Evolutionary conservation across 2,797 vertebrate genomes (phyloP).

Genomic region (Xyrichtys novacula): DNA sequence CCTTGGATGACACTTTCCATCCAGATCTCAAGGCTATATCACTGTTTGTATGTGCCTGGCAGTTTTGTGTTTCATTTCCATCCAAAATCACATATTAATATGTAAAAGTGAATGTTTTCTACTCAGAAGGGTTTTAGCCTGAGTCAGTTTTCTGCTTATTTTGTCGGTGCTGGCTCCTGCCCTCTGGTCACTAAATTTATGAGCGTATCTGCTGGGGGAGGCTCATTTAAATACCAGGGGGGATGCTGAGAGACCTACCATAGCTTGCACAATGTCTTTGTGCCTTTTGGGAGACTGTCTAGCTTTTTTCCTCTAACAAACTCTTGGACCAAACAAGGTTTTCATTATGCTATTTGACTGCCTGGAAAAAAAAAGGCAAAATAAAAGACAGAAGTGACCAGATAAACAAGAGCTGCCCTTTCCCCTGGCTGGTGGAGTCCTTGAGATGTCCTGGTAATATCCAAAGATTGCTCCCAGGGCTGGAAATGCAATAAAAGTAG

Average conservation of each 20-base stretch:
- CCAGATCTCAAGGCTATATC: slow-evolving; percentile 19
- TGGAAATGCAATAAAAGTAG: slow-evolving; percentile 61
- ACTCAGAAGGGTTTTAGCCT: slow-evolving; percentile 24
- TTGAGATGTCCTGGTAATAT: slow-evolving; percentile 65
- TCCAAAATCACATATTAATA: slow-evolving; percentile 47
- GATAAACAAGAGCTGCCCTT: slow-evolving; percentile 31
- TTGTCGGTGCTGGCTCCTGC: slow-evolving; percentile 26
- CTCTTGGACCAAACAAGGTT: slow-evolving; percentile 22
- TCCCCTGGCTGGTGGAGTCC: slow-evolving; percentile 53
- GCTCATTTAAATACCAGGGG: slow-evolving; percentile 53
- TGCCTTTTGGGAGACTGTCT: slow-evolving; percentile 19
- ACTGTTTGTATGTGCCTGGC: slow-evolving; percentile 16
- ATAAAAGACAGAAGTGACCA: slow-evolving; percentile 15
- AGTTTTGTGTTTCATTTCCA: slow-evolving; percentile 17
- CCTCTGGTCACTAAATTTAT: slow-evolving; percentile 38
- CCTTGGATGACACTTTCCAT: slow-evolving; percentile 32
- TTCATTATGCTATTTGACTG: slow-evolving; percentile 33
- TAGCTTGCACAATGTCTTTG: slow-evolving; percentile 20
- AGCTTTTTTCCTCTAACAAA: slow-evolving; percentile 28
- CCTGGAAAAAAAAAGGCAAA: slow-evolving; percentile 30
- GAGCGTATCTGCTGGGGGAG: slow-evolving; percentile 40
- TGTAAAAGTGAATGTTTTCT: slow-evolving; percentile 31
- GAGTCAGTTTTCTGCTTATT: slow-evolving; percentile 39
- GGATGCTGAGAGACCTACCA: slow-evolving; percentile 32
- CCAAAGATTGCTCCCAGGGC: slow-evolving; percentile 48